Evolutionary conservation across 2,113 vertebrate species (phyloP).

Genomic region (Daubentonia madagascariensis): DNA sequence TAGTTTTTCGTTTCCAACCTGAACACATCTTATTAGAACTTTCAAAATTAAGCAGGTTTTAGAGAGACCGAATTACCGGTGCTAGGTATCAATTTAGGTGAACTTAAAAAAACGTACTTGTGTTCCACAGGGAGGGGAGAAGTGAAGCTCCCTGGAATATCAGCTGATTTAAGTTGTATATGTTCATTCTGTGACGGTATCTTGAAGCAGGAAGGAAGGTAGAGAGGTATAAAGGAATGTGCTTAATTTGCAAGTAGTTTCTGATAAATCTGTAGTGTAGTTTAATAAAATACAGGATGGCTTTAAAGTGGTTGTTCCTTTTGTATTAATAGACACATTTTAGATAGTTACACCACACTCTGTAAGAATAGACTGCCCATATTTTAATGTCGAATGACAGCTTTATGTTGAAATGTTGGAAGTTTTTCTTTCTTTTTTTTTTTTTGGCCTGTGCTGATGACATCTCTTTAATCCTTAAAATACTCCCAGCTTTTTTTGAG

Average conservation of each 20-base stretch:
- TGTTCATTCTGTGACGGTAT: background rate
- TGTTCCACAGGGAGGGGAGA: background rate
- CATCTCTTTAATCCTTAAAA: background rate
- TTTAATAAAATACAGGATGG: background rate
- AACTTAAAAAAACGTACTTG: background rate
- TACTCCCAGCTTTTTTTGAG: background rate
- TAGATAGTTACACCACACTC: background rate
- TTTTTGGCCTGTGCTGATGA: background rate
- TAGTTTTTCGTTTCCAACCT: slow-evolving; percentile 85
- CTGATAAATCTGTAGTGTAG: background rate
- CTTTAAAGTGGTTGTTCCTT: background rate
- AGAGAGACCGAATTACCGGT: background rate
- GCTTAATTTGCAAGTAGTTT: background rate
- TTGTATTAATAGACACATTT: background rate
- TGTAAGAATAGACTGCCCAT: background rate
- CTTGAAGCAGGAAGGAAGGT: background rate
- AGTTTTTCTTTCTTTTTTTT: background rate
- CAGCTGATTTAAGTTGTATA: background rate
- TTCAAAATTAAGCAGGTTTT: slow-evolving; percentile 54
- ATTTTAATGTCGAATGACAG: background rate
- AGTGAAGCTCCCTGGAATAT: background rate
- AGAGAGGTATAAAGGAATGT: background rate
- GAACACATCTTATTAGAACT: slow-evolving; percentile 77
- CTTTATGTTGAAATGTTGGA: background rate
- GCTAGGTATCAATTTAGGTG: background rate